Base-by-base conservation (phyloP, 2,113 vertebrate species). In the Cephalopholis sonnerati region DNA sequence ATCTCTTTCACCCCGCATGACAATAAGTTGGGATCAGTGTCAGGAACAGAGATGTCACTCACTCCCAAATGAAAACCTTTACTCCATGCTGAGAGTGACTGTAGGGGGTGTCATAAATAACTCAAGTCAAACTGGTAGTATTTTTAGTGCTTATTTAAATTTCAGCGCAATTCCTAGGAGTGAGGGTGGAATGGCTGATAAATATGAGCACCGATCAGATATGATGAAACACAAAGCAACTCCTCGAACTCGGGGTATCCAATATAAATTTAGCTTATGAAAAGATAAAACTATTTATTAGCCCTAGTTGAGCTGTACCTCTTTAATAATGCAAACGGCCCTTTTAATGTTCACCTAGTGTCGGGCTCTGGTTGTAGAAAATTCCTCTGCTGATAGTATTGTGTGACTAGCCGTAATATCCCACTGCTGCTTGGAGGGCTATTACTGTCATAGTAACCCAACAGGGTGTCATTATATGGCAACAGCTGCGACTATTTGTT, bases 381-480 rank as follows among this genome's bases (percentile, higher is more conserved):
- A 69, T 63, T 46, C 72, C 70, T 83, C 41, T 82, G 77, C 78
- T 82, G 79, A 86, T 91, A 74, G 75, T 88, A 57, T 89, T 71
- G 74, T 86, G 75, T 83, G 86, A 79, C 81, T 79, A 32, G 83
- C 81, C 66, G 59, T 88, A 90, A 89, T 90, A 83, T 81, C 75
- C 85, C 53, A 79, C 61, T 89, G 89, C 87, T 81, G 80, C 80
- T 90, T 72, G 18, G 89, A 78, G 83, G 67, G 73, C 84, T 72
- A 85, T 92, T 91, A 90, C 88, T 88, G 85, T 88, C 89, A 84
- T 57, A 79, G 79, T 74, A 82, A 79, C 78, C 81, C 89, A 86
- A 90, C 84, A 86, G 89, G 89, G 84, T 89, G 81, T 88, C 92
- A 92, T 94, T 94, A 93, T 68, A 85, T 78, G 76, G 80, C 88